Evolutionary conservation across 2,888 invertebrate species (phyloP).

Genomic region (Ophonus ardosiacus): DNA sequence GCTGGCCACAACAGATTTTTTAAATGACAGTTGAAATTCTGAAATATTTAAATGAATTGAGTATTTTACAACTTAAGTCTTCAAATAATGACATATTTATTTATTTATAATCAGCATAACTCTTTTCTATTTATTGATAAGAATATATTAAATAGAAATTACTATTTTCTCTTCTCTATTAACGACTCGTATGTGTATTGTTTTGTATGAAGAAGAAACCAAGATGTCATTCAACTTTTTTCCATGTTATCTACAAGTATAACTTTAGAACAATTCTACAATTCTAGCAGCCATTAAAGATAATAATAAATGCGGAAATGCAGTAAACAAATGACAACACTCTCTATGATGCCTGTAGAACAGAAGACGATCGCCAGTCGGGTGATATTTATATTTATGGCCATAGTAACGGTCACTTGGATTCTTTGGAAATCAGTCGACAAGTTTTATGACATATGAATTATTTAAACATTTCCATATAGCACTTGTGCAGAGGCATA

Average conservation of each 20-base stretch:
- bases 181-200: not conserved
- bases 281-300: not conserved
- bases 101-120: too few relatives aligned
- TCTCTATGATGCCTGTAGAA: not conserved
- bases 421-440: conserved; percentile 9
- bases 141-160: too few relatives aligned
- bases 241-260: too few relatives aligned
- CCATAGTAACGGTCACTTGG: conserved; percentile 15
- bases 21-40: too few relatives aligned
- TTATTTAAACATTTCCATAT: conserved; percentile 25
- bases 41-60: too few relatives aligned
- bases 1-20: too few relatives aligned
- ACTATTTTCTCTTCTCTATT: too few relatives aligned
- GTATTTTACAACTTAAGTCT: too few relatives aligned
- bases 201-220: not conserved
- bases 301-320: conserved; percentile 32
- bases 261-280: not conserved
- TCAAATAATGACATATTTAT: too few relatives aligned
- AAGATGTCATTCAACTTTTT: not conserved
- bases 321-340: conserved; percentile 21
- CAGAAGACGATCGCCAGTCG: conserved; percentile 9
- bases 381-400: conserved; percentile 6
- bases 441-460: conserved; percentile 3
- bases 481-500: not conserved
- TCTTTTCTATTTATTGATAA: too few relatives aligned